Evolutionary conservation across 2,888 invertebrate genomes (phyloP).

Genomic region (Galerucella nymphaeae): DNA sequence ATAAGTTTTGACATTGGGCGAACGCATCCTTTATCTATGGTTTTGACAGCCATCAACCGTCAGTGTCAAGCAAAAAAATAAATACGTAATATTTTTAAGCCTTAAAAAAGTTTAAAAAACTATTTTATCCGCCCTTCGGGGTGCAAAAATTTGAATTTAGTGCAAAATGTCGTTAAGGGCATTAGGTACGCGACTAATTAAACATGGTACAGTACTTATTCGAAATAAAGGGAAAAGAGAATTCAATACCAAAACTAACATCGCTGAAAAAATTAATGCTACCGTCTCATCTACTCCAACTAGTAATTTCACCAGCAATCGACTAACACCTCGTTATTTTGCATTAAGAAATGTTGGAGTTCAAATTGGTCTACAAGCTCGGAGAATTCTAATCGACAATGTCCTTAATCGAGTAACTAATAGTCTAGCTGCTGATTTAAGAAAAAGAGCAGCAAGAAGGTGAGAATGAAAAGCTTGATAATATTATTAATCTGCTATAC

Average conservation of each 20-base stretch:
- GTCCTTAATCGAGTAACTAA: conserved; percentile 77
- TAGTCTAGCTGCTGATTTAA: conserved; percentile 72
- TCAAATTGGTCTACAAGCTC: conserved; percentile 72
- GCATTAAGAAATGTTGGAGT: conserved; percentile 65
- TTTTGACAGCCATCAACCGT: not conserved
- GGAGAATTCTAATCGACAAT: conserved; percentile 76
- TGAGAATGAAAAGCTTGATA: conserved; percentile 42
- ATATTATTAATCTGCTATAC: not conserved
- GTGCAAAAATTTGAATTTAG: conserved; percentile 10
- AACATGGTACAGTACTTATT: conserved; percentile 71
- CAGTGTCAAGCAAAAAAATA: conserved; percentile 24
- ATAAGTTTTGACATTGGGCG: too few relatives aligned
- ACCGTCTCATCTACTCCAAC: conserved; percentile 49
- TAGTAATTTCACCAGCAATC: conserved; percentile 44
- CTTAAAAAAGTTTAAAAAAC: conserved; percentile 7
- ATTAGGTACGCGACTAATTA: conserved; percentile 68
- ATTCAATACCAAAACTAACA: conserved; percentile 64
- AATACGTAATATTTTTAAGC: conserved; percentile 24
- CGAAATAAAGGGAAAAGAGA: conserved; percentile 68
- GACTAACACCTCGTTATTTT: conserved; percentile 55
- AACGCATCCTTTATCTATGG: too few relatives aligned
- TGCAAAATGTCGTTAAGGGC: conserved; percentile 70
- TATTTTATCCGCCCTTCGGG: conserved; percentile 30
- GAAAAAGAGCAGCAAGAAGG: conserved; percentile 73
- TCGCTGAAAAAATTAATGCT: conserved; percentile 61